Conservation (phyloP, 2,797 vertebrate genomes). For the Phylloscopus collybita region DNA sequence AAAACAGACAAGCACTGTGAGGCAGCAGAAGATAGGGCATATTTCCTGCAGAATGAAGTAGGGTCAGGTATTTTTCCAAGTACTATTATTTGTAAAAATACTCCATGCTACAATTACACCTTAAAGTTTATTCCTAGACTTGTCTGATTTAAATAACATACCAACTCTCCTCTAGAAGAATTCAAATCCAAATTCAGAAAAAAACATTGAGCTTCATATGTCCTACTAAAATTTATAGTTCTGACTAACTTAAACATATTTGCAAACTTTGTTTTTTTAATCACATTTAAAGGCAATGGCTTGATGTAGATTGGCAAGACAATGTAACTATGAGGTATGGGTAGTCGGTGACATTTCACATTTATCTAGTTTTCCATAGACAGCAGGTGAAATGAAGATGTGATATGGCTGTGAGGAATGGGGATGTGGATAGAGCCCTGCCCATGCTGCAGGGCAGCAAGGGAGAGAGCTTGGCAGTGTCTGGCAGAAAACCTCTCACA, state of each 20-base stretch:
- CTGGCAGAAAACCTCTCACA: not conserved
- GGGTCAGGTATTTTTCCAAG: not conserved
- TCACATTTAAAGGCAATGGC: not conserved
- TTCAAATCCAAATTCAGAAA: not conserved
- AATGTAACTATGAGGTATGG: not conserved
- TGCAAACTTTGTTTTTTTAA: not conserved
- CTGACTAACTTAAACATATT: not conserved
- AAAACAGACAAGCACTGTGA: constrained; percentile 9
- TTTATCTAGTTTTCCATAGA: not conserved
- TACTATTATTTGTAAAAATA: not conserved
- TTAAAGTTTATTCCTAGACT: not conserved
- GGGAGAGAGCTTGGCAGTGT: not conserved
- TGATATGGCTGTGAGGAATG: not conserved
- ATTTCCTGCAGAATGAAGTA: not conserved
- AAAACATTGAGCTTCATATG: not conserved
- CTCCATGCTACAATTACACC: not conserved
- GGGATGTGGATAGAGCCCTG: not conserved
- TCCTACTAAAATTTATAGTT: not conserved
- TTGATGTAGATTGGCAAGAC: not conserved
- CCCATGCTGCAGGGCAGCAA: accelerated
- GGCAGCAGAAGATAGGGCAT: constrained; percentile 17
- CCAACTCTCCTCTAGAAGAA: not conserved
- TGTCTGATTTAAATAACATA: not conserved
- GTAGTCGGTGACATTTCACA: not conserved
- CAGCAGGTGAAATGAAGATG: not conserved